Evolutionary conservation across 2,888 invertebrate species (phyloP).

Genomic region (Ichneumoninae sp.): DNA sequence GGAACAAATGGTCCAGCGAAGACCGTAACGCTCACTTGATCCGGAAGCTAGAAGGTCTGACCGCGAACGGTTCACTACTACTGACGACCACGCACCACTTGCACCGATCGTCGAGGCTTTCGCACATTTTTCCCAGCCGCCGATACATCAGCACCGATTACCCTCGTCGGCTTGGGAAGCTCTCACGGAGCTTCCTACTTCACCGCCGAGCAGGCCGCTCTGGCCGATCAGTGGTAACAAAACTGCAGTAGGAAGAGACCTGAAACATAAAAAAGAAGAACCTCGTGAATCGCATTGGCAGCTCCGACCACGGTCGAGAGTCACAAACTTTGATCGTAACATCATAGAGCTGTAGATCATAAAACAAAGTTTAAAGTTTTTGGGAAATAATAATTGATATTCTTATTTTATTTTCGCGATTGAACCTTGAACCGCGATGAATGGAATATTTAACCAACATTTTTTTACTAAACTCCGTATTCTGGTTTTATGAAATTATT

Average conservation of each 20-base stretch:
- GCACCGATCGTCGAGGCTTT: not conserved
- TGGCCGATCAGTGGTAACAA: slow-evolving; percentile 1
- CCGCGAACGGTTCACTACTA: not conserved
- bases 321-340: not conserved
- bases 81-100: not conserved
- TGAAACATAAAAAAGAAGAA: not conserved
- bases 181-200: slow-evolving; percentile 28
- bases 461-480: no score
- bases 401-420: not conserved
- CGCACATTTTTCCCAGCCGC: slow-evolving; percentile 3
- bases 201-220: not conserved
- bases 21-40: not conserved
- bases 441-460: not conserved
- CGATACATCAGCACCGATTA: slow-evolving; percentile 30
- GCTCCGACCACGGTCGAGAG: not conserved
- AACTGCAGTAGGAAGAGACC: not conserved
- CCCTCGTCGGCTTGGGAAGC: not conserved
- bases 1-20: not conserved
- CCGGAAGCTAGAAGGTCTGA: not conserved
- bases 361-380: not conserved
- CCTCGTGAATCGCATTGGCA: not conserved
- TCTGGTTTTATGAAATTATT: no score
- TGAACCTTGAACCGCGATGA: not conserved
- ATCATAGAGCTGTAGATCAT: not conserved
- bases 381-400: not conserved